phyloP scores from a whole-genome alignment of 2,113 vertebrate genomes.

The Chelonoidis abingdonii region DNA sequence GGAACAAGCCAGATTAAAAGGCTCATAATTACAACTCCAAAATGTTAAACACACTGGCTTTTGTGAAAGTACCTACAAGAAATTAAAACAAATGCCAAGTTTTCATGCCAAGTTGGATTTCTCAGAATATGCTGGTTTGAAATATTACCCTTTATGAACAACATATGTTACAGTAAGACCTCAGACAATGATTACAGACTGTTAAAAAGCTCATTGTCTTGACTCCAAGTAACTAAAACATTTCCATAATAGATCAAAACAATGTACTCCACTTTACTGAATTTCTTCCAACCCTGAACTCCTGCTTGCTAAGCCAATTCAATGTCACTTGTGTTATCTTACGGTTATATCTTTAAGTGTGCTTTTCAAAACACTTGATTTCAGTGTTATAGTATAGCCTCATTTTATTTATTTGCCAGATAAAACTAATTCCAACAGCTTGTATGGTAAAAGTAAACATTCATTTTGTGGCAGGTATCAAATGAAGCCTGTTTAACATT shows the following conservation, averaged over 20 bases:
- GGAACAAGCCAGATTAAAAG: neutral
- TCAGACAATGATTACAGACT: neutral
- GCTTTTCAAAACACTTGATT: neutral
- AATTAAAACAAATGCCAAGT: neutral
- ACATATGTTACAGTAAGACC: constrained; percentile 30
- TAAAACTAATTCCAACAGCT: neutral
- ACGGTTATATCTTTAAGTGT: neutral
- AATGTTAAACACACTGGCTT: neutral
- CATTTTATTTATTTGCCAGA: neutral
- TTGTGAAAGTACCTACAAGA: neutral
- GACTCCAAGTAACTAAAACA: neutral
- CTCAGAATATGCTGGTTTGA: constrained; percentile 50
- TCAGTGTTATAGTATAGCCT: neutral
- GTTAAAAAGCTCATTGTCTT: neutral
- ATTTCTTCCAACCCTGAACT: constrained; percentile 7
- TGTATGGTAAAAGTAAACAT: neutral
- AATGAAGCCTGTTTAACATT: neutral
- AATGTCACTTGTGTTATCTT: neutral
- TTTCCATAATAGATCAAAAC: neutral
- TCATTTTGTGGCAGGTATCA: neutral
- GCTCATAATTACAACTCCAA: neutral
- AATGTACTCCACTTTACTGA: neutral
- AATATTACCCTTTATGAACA: constrained; percentile 33
- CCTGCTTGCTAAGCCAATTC: neutral
- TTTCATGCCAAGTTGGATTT: constrained; percentile 24